Evolutionary conservation across 2,888 invertebrate species (phyloP), one percentile per base, ranked within the genome.

Genomic region (Halocaridina rubra): DNA sequence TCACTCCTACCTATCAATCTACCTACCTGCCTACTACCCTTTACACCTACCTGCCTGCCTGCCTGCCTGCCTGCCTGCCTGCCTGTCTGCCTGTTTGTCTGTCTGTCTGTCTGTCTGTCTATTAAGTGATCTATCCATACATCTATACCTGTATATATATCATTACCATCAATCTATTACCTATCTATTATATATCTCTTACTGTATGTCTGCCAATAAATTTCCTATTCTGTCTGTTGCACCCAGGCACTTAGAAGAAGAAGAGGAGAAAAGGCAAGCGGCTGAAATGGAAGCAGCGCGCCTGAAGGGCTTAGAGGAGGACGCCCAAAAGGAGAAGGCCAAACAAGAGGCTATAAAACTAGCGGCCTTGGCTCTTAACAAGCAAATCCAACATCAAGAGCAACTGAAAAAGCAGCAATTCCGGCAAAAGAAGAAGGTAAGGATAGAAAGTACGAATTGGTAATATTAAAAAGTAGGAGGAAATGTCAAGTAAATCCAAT

Each of bases 281-380:
- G 57, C 16, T 10, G 67, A 75, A 32, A 81, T 81, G 81, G 81
- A 81, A 33, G 81, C 39, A 10, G 76, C 64, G 24, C 61, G 81
- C 22, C 22, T 53, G 46, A 67, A n/a, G 22, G 75, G 67, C 13
- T 5, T 81, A 27, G 24, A 57, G 81, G 53, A 81, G 61, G 75
- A 81, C 7, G 76, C 53, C 32, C 10, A 69, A 57, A 75, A 76
- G 24, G 81, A 81, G 57, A 81, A 24, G 27, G 53, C 39, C 27
- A 67, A 53, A 33, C 64, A 74, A 24, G 67, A 81, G 67, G 81
- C 46, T 4, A 33, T 46, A 13, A n/a, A 53, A 3, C 57, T 81
- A 33, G 67, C 67, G 10, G 81, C 76, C 13, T 10, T 24, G 16
- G 81, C 74, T 5, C 61, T 81, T 7, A 30, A 29, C 8, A 30